phyloP scores from a whole-genome alignment of 2,797 vertebrate species.

The Notolabrus celidotus region DNA sequence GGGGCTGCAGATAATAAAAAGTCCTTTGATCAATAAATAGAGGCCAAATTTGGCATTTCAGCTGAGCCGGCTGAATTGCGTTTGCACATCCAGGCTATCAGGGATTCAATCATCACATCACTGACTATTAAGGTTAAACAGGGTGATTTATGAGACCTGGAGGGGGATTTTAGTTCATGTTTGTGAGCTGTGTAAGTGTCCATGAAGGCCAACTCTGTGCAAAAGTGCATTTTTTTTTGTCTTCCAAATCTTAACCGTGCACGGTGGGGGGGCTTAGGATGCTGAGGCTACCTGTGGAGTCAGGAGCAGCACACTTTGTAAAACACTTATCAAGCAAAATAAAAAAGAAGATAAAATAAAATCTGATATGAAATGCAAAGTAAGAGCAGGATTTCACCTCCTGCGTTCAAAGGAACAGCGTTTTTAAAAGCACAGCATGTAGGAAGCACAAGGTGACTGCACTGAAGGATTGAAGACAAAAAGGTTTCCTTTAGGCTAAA shows the following conservation, averaged over 20 bases:
- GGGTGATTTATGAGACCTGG: slow-evolving; percentile 11
- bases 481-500: slow-evolving; percentile 29
- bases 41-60: slow-evolving; percentile 42
- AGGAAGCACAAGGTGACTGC: slow-evolving; percentile 45
- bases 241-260: slow-evolving; percentile 9
- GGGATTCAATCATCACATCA: neutral
- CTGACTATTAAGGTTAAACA: slow-evolving; percentile 10
- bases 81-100: slow-evolving; percentile 24
- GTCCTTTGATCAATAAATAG: slow-evolving; percentile 50
- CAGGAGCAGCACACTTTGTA: slow-evolving; percentile 11
- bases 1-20: slow-evolving; percentile 49
- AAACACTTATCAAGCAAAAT: slow-evolving; percentile 35
- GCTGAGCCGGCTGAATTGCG: slow-evolving; percentile 10
- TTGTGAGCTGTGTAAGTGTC: neutral
- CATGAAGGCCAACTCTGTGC: slow-evolving; percentile 2
- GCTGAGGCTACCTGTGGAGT: slow-evolving; percentile 8
- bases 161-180: neutral
- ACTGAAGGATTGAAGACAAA: slow-evolving; percentile 45
- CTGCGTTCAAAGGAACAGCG: slow-evolving; percentile 22
- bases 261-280: neutral
- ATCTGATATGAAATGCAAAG: slow-evolving; percentile 25
- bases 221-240: slow-evolving; percentile 19
- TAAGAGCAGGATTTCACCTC: slow-evolving; percentile 3
- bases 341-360: slow-evolving; percentile 35
- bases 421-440: slow-evolving; percentile 50